phyloP scores from a whole-genome alignment of 2,113 vertebrate species.

The Myodes glareolus region DNA sequence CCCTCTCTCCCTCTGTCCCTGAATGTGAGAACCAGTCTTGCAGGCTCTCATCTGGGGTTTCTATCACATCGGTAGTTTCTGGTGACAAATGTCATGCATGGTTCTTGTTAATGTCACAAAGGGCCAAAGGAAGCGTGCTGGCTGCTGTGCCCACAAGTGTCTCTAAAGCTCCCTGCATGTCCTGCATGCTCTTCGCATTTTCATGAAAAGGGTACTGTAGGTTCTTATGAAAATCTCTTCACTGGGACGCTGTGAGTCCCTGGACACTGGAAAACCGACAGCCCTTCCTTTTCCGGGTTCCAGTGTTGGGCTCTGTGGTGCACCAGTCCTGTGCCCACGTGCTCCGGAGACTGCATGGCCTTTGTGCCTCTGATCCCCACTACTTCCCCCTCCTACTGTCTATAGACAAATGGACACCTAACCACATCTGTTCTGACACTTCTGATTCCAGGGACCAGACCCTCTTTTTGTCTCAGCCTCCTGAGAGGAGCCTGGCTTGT shows the following conservation, averaged over 20 bases:
- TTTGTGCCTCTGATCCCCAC: rapidly evolving
- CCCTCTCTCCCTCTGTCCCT: not conserved
- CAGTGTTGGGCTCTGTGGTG: not conserved
- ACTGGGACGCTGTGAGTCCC: not conserved
- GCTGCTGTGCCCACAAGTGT: not conserved
- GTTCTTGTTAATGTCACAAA: not conserved
- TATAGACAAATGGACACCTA: not conserved
- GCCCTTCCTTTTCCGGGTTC: not conserved
- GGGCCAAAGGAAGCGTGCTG: not conserved
- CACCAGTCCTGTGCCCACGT: rapidly evolving
- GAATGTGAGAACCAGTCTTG: rapidly evolving
- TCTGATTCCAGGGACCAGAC: not conserved
- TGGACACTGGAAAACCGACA: rapidly evolving
- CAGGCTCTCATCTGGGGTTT: not conserved
- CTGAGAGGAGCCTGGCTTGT: not conserved
- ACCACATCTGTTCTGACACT: rapidly evolving
- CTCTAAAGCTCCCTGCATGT: rapidly evolving
- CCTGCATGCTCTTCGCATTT: rapidly evolving
- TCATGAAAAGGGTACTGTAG: rapidly evolving
- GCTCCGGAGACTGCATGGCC: rapidly evolving
- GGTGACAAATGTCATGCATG: not conserved
- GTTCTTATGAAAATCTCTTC: rapidly evolving
- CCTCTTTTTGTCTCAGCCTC: not conserved
- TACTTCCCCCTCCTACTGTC: rapidly evolving
- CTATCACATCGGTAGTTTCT: not conserved